These are phyloP conservation scores for Luidia sarsii DNA, from an alignment of 53 echinoderm and acorn worm genomes.

Conservation along the genomic window DNA sequence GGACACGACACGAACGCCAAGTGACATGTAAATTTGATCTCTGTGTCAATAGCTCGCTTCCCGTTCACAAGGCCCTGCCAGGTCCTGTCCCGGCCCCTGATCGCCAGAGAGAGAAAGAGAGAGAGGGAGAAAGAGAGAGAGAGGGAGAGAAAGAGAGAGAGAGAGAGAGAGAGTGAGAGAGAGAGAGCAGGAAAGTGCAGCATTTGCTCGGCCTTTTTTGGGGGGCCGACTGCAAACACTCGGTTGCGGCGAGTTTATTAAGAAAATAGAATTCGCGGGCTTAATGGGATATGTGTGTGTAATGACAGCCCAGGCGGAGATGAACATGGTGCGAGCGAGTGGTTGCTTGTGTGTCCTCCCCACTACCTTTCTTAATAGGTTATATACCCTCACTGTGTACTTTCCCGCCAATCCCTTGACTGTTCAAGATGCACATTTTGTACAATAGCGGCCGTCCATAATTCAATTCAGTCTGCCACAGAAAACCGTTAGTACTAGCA, in stretches of 20 bases:
- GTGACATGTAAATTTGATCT: constrained; percentile 58
- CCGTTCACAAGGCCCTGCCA: constrained; percentile 3
- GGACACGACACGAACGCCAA: constrained; percentile 46
- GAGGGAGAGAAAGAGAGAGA: no score
- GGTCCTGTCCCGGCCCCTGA: neutral
- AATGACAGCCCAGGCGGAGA: neutral
- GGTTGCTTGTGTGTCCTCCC: neutral
- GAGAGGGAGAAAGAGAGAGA: no score
- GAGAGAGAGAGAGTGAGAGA: neutral
- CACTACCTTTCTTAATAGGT: neutral
- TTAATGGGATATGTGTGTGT: constrained; percentile 49
- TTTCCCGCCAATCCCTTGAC: no score
- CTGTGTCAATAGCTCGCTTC: constrained; percentile 43
- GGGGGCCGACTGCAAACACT: constrained; percentile 38
- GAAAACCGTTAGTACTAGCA: no score
- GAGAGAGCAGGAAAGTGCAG: neutral
- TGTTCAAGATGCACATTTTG: no score
- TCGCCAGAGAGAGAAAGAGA: neutral
- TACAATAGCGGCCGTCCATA: no score
- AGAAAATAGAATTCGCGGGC: constrained; percentile 43
- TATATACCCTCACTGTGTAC: neutral
- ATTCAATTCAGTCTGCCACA: no score
- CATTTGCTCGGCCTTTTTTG: no score
- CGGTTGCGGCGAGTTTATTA: constrained; percentile 41
- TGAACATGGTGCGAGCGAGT: neutral